Evolutionary conservation across 2,113 vertebrate genomes (phyloP), one percentile per base, ranked within the genome.

Genomic region (Microtus oregoni): DNA sequence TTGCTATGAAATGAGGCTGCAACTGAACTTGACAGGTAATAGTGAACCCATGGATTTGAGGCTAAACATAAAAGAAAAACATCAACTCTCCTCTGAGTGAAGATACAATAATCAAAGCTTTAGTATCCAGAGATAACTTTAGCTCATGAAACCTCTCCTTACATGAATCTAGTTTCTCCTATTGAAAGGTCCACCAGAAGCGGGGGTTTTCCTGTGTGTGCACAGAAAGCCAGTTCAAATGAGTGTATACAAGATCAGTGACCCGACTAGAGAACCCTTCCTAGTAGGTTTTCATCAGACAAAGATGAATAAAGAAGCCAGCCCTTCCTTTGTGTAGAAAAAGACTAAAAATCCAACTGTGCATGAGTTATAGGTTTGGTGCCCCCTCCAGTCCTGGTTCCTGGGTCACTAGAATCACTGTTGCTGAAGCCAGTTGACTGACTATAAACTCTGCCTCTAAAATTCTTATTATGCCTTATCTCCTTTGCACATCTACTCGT

Each of bases 101-200:
- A 81, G 26, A 81, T 47, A 22, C 41, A 92, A 90, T 41, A 44
- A 75, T 24, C 58, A 91, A 92, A 85, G n/a, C 28, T 38, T 88
- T 28, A 32, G 8, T 30, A 93, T 58, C 6, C 2, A 58, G 19
- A 81, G 52, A 83, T 73, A 63, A n/a, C 24, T 61, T 47, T 30
- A 68, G 58, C 70, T 85, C 11, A 30, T 75, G 30, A 87, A 81
- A 79, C 24, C 72, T 68, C 70, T 68, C 19, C 44, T 91, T 61
- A 52, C 6, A 50, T 47, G 70, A 67, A 41, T 12, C 5, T 13
- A 55, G 7, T 13, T 52, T 4, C 10, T 85, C 8, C 2, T 86
- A 79, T 93, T 92, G 30, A n/a, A 67, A 86, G 44, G 30, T 41
- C n/a, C 2, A 20, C 47, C 24, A 89, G 24, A 70, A 86, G 7